Percentiles rank a stretch among this genome's conserved stretches.
phyloP scores from a whole-genome alignment of 1,140 invertebrate species.

The Idris sp. region DNA sequence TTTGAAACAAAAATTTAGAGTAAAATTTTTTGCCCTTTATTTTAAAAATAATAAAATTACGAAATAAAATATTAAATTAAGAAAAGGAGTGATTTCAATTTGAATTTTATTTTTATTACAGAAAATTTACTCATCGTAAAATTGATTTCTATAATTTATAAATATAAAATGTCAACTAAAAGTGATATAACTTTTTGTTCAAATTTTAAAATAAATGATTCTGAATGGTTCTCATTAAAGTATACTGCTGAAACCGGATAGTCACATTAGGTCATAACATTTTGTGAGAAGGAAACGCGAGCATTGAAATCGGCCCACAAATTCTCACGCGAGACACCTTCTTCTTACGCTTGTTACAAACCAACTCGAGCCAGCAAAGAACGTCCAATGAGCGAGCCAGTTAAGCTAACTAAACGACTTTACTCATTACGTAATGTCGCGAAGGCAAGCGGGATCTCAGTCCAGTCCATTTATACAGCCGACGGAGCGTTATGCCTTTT shows the following conservation, averaged over 20 bases:
- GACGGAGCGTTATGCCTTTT: constrained; percentile 61
- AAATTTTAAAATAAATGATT: constrained; percentile 2
- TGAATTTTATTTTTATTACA: too few relatives aligned
- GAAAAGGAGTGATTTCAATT: too few relatives aligned
- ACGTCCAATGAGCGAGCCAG: constrained; percentile 64
- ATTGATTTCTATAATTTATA: too few relatives aligned
- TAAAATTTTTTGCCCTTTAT: too few relatives aligned
- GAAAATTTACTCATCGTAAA: too few relatives aligned
- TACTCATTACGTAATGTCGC: constrained; percentile 75
- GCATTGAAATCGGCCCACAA: constrained; percentile 56
- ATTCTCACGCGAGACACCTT: constrained; percentile 64
- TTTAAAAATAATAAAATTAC: too few relatives aligned
- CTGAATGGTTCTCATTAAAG: constrained; percentile 21
- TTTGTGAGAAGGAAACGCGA: constrained; percentile 43
- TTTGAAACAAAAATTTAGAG: too few relatives aligned
- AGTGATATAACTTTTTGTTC: background rate
- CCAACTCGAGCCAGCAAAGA: constrained; percentile 62
- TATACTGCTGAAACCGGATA: constrained; percentile 33
- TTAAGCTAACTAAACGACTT: constrained; percentile 73
- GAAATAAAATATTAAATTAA: too few relatives aligned
- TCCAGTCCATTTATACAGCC: constrained; percentile 73
- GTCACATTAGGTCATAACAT: constrained; percentile 53
- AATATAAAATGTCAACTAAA: too few relatives aligned
- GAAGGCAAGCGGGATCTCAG: constrained; percentile 76
- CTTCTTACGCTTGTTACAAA: constrained; percentile 67